Evolutionary conservation across 1,140 invertebrate genomes (phyloP), one percentile per base, ranked within the genome.

Genomic region (Lerema accius): DNA sequence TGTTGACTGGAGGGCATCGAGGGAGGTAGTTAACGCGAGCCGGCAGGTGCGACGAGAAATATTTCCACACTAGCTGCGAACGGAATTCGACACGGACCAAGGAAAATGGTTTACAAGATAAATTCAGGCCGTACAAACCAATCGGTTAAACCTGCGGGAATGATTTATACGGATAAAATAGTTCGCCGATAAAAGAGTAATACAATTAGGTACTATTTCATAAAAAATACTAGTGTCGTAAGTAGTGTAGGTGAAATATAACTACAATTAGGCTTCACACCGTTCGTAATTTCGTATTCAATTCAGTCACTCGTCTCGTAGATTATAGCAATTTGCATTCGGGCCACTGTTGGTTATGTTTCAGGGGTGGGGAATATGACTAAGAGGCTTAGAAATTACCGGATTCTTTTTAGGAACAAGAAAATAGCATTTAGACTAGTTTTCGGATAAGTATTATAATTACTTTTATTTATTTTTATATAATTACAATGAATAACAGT

Each of bases 1-100:
- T 67, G 73, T 69, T 73, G 70, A 75, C 72, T 73, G 67, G 66
- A 73, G 65, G 77, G 66, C 68, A 78, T 70, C n/a, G n/a, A n/a
- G 69, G 69, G 61, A 65, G 53, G 65, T 61, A 70, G 66, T 70
- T 69, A 68, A 48, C 67, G 75, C 28, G 73, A 73, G 73, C 64
- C 46, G 69, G 55, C 77, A 76, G 73, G 69, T 79, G 73, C 55
- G 63, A 26, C 28, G 19, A 32, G 48, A 67, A 75, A 70, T 71
- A 67, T 69, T 69, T 70, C 59, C 65, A 60, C 69, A 70, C 50
- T 50, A 28, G 13, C 16, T 19, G 26, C 28, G 13, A 15, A 43
- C 53, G 19, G 15, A 53, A 63, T 48, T 59, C 19, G 48, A 46
- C 16, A 23, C 35, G 46, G 32, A 39, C 26, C 13, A 56, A 56